Conservation (phyloP, 2,797 vertebrate species). For the Clarias laeviceps region DNA sequence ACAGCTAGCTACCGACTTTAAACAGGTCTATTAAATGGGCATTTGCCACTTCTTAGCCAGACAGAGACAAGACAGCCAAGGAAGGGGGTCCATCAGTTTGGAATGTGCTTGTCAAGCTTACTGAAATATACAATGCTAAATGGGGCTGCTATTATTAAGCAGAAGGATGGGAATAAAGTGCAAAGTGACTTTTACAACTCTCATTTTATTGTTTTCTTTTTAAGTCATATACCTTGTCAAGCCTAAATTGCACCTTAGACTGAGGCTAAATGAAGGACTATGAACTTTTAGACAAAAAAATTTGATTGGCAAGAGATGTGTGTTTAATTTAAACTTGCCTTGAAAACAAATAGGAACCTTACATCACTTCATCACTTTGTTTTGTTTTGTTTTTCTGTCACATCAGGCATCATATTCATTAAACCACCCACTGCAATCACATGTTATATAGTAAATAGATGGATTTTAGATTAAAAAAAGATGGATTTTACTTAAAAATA, state of each 20-base stretch:
- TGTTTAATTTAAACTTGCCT: neutral
- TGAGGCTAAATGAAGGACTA: neutral
- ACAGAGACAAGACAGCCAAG: conserved; percentile 55
- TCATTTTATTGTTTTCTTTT: conserved; percentile 33
- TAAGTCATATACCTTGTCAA: conserved; percentile 31
- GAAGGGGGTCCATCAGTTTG: conserved; percentile 54
- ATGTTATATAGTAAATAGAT: too few relatives aligned
- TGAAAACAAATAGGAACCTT: neutral
- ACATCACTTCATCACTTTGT: conserved; percentile 13
- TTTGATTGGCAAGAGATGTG: neutral
- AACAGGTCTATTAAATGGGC: conserved; percentile 61
- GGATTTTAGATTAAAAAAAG: neutral
- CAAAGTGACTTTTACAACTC: conserved; percentile 49
- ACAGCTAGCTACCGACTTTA: conserved; percentile 59
- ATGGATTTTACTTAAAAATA: neutral
- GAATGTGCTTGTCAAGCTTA: conserved; percentile 54
- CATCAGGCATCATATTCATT: neutral
- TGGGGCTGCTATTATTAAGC: conserved; percentile 39
- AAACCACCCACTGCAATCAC: neutral
- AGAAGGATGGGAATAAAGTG: conserved; percentile 32
- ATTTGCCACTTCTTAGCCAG: conserved; percentile 56
- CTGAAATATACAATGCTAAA: conserved; percentile 56
- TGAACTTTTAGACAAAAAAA: conserved; percentile 14
- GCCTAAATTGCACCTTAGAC: conserved; percentile 24
- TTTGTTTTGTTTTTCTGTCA: neutral